These are phyloP conservation scores for Otis tarda DNA, from an alignment of 2,113 vertebrate species.

Conservation along the genomic window DNA sequence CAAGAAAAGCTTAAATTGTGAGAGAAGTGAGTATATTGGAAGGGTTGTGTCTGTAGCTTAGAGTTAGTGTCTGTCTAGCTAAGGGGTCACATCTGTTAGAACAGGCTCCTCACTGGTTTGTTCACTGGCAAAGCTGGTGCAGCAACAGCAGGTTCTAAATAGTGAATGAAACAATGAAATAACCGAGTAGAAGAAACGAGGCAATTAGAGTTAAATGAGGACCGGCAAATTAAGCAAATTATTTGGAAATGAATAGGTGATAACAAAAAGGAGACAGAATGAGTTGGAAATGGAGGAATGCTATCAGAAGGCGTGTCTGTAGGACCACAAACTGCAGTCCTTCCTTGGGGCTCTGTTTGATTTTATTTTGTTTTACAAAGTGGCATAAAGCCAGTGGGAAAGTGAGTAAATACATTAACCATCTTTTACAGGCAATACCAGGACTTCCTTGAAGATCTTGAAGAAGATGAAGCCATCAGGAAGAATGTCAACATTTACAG, in stretches of 20 bases:
- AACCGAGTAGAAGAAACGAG: neutral
- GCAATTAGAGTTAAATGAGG: neutral
- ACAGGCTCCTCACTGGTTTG: neutral
- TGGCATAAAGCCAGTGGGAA: neutral
- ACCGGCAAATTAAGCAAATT: neutral
- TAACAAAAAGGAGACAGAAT: neutral
- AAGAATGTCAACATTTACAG: constrained; percentile 96
- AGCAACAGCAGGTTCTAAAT: neutral
- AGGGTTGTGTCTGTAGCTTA: neutral
- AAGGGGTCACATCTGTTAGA: neutral
- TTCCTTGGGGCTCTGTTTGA: neutral
- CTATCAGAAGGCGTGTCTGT: neutral
- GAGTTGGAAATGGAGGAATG: neutral
- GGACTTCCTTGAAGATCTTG: constrained; percentile 97
- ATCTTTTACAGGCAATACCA: constrained; percentile 86
- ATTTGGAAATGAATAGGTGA: neutral
- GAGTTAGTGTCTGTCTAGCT: neutral
- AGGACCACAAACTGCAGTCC: neutral
- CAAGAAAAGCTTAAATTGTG: neutral
- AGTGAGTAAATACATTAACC: neutral
- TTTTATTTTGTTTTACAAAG: neutral
- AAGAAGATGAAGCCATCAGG: constrained; percentile 94
- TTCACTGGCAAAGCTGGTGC: neutral
- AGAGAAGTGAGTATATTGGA: neutral
- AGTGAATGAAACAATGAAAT: no score